Conservation (phyloP, 2,888 invertebrate genomes). For the Caradrina clavipalpis region DNA sequence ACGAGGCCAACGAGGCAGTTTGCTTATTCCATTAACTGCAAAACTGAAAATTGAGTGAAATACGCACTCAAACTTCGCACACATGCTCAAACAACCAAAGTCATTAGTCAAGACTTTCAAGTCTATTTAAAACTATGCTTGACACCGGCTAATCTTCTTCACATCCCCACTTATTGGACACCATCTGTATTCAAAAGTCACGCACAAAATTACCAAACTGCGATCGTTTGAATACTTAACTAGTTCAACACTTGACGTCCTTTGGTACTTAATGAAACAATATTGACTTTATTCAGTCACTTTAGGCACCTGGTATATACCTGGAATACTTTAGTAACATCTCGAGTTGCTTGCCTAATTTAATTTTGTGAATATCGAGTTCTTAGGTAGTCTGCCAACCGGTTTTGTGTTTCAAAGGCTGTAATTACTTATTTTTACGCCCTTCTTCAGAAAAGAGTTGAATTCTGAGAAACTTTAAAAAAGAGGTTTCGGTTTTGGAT, state of each 20-base stretch:
- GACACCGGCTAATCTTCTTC: too few species aligned
- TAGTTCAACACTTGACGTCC: slow-evolving; percentile 35
- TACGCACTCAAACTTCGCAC: too few species aligned
- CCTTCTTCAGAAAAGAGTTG: slow-evolving; percentile 28
- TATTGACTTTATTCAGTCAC: slow-evolving; percentile 52
- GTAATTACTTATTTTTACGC: slow-evolving; percentile 56
- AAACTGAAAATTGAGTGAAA: too few species aligned
- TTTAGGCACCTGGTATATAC: slow-evolving; percentile 36
- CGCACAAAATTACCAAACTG: slow-evolving; percentile 46
- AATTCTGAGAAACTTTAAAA: slow-evolving; percentile 20
- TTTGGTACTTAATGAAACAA: slow-evolving; percentile 49
- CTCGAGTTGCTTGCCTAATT: slow-evolving; percentile 36
- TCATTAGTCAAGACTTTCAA: too few species aligned
- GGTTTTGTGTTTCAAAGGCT: slow-evolving; percentile 42
- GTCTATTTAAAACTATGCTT: too few species aligned
- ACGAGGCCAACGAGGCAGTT: too few species aligned
- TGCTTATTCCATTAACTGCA: too few species aligned
- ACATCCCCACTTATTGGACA: not conserved
- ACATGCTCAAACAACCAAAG: too few species aligned
- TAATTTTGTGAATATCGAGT: slow-evolving; percentile 53
- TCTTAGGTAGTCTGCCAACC: slow-evolving; percentile 32
- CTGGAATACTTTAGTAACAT: slow-evolving; percentile 43
- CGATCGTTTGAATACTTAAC: slow-evolving; percentile 50
- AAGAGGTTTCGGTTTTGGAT: slow-evolving; percentile 29
- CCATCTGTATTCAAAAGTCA: slow-evolving; percentile 42